phyloP scores from a whole-genome alignment of 2,888 invertebrate genomes.

The Tiphia femorata region DNA sequence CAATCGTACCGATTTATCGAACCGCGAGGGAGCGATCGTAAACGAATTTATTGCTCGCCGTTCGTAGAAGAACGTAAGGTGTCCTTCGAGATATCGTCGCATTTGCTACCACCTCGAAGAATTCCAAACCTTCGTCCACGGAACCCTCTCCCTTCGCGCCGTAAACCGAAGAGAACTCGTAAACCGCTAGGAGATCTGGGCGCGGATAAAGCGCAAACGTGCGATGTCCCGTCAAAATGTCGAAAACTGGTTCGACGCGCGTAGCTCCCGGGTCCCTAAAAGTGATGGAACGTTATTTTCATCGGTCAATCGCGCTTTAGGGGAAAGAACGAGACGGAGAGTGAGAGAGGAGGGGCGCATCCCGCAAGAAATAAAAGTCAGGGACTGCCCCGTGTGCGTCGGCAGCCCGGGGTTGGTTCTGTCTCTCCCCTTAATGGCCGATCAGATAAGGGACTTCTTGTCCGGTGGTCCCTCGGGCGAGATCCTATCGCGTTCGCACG shows the following conservation, averaged over 20 bases:
- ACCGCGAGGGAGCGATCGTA: too few species aligned
- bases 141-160: too few species aligned
- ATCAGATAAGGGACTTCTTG: slow-evolving; percentile 56
- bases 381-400: slow-evolving; percentile 45
- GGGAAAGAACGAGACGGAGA: background rate
- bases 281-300: background rate
- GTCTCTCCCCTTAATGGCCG: slow-evolving; percentile 57
- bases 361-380: slow-evolving; percentile 53
- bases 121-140: too few species aligned
- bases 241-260: slow-evolving; percentile 27
- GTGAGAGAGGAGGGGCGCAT: slow-evolving; percentile 29
- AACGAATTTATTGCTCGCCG: too few species aligned
- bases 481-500: slow-evolving; percentile 52
- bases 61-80: too few species aligned
- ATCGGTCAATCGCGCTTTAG: background rate
- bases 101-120: too few species aligned
- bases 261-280: background rate
- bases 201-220: too few species aligned
- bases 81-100: too few species aligned
- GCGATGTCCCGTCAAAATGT: slow-evolving; percentile 31
- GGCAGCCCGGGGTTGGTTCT: slow-evolving; percentile 36
- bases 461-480: slow-evolving; percentile 43
- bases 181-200: too few species aligned
- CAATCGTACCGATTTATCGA: too few species aligned
- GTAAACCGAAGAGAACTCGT: too few species aligned